A percentile compares a stretch with the other conserved stretches of the same genome.
Evolutionary conservation across 1,140 invertebrate genomes (phyloP).

Genomic region (Sinella curviseta): DNA sequence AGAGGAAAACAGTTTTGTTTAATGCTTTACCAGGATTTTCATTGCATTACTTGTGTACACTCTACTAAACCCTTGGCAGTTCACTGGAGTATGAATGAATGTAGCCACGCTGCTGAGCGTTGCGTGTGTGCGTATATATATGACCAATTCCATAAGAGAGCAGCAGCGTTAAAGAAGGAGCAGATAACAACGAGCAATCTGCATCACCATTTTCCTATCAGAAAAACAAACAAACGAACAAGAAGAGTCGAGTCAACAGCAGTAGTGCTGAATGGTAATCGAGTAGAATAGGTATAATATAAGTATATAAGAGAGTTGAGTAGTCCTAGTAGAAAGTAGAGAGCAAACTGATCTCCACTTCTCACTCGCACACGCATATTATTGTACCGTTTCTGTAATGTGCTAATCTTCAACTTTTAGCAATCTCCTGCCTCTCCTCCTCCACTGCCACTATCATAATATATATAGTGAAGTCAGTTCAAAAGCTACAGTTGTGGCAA

Average conservation of each 20-base stretch:
- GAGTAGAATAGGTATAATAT: too few relatives aligned
- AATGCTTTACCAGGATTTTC: constrained; percentile 1
- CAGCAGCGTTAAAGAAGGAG: neutral
- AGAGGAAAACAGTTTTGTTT: constrained; percentile 1
- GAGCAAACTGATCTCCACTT: neutral
- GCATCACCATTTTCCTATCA: neutral
- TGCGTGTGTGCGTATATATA: neutral
- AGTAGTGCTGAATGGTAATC: too few relatives aligned
- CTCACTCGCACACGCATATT: neutral
- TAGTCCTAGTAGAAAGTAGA: too few relatives aligned
- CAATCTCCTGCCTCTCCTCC: too few relatives aligned
- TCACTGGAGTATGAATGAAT: neutral
- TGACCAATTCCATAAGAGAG: neutral
- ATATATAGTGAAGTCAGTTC: too few relatives aligned
- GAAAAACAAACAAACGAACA: constrained; percentile 7
- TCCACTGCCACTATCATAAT: too few relatives aligned
- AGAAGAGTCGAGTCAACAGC: neutral
- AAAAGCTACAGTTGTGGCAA: too few relatives aligned
- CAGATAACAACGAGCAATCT: neutral
- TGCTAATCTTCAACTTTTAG: neutral
- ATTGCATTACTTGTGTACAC: constrained; percentile 6
- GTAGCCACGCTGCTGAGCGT: too few relatives aligned
- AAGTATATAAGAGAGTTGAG: too few relatives aligned
- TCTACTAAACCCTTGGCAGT: neutral
- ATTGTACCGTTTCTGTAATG: neutral